Evolutionary conservation across 1,140 invertebrate species (phyloP).

Genomic region (Agrilus planipennis): DNA sequence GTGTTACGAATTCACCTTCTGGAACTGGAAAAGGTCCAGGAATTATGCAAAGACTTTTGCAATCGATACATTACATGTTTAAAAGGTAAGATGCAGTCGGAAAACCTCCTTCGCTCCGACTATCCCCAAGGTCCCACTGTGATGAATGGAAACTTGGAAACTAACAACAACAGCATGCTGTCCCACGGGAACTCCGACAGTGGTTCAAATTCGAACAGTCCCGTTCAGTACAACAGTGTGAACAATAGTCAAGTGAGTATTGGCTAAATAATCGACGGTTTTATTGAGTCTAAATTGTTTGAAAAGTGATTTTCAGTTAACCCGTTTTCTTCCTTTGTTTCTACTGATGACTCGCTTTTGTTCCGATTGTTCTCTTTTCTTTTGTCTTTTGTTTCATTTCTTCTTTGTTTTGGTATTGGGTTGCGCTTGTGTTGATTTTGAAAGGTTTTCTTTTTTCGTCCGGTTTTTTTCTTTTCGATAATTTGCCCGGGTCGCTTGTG

Average conservation of each 20-base stretch:
- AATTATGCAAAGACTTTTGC: slow-evolving; percentile 94
- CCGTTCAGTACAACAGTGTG: slow-evolving; percentile 33
- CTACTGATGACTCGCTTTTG: no score
- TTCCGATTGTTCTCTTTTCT: no score
- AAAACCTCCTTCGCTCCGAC: slow-evolving; percentile 73
- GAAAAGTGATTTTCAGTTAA: no score
- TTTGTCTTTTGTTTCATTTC: no score
- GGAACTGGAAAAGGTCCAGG: slow-evolving; percentile 92
- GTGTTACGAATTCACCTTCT: slow-evolving; percentile 91
- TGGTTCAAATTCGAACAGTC: slow-evolving; percentile 32
- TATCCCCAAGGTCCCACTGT: slow-evolving; percentile 39
- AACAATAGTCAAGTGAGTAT: slow-evolving; percentile 26
- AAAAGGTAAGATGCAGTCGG: slow-evolving; percentile 95
- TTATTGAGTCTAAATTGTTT: no score
- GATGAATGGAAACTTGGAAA: slow-evolving; percentile 23
- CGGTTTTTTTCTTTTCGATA: no score
- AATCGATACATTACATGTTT: slow-evolving; percentile 90
- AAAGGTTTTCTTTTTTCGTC: no score
- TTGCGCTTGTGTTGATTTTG: no score
- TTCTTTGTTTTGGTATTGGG: no score
- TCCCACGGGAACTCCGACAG: slow-evolving; percentile 31
- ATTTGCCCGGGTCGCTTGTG: background rate
- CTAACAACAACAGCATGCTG: slow-evolving; percentile 29
- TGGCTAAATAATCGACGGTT: no score
- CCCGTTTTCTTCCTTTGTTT: no score